phyloP scores from a whole-genome alignment of 2,113 vertebrate species.

The Podocnemis expansa region DNA sequence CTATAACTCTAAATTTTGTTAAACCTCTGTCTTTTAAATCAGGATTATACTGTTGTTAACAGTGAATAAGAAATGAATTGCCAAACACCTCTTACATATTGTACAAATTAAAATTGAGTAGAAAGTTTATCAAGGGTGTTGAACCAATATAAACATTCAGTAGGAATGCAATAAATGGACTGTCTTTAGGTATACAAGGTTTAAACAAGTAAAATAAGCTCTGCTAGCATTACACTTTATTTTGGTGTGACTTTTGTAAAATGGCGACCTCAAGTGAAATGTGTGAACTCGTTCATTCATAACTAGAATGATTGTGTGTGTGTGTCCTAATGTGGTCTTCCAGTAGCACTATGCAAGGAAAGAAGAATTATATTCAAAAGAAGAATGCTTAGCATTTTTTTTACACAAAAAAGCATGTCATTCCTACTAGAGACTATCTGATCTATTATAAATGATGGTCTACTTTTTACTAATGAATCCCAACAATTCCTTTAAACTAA shows the following conservation, averaged over 20 bases:
- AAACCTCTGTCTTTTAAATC: neutral
- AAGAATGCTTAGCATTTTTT: neutral
- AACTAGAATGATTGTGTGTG: neutral
- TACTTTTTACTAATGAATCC: slow-evolving; percentile 10
- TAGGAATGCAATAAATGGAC: neutral
- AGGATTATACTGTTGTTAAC: neutral
- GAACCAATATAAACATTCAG: slow-evolving; percentile 15
- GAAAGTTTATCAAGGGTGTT: too few relatives aligned
- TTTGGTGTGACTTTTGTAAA: neutral
- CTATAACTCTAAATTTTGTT: neutral
- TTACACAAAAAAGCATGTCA: neutral
- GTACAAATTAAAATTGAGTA: neutral
- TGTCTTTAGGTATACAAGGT: neutral
- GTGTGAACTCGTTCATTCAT: neutral
- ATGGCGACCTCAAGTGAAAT: neutral
- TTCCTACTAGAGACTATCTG: neutral
- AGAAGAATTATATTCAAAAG: neutral
- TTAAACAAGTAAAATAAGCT: neutral
- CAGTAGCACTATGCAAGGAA: neutral
- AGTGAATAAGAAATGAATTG: neutral
- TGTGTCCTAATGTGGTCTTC: neutral
- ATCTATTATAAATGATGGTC: neutral
- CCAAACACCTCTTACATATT: neutral
- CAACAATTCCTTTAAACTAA: slow-evolving; percentile 1
- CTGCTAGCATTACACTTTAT: neutral